These are phyloP conservation scores for Drosophila buzzatii DNA, from an alignment of 2,888 invertebrate genomes.

Conservation along the genomic window DNA sequence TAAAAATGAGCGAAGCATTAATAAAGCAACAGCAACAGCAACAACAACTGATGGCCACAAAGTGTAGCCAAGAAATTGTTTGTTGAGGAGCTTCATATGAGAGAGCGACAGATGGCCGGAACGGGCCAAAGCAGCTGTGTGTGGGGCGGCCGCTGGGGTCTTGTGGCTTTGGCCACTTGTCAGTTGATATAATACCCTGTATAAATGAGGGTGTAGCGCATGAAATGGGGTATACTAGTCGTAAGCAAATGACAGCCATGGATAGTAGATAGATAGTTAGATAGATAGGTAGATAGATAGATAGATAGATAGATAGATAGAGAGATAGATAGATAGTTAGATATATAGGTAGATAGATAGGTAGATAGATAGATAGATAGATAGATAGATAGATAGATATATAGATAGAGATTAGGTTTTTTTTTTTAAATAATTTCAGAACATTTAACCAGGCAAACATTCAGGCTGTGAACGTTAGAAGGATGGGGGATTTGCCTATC, in stretches of 20 bases:
- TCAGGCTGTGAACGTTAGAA: no score
- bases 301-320: no score
- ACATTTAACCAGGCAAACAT: no score
- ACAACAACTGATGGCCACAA: conserved; percentile 50
- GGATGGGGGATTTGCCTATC: no score
- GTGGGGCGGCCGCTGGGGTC: neutral
- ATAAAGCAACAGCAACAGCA: conserved; percentile 45
- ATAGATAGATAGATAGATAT: no score
- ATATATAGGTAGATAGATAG: no score
- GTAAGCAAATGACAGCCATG: neutral
- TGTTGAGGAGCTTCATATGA: conserved; percentile 10
- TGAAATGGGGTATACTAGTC: neutral
- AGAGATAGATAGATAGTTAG: no score
- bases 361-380: no score
- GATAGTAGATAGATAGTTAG: neutral
- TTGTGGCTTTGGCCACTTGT: conserved; percentile 35
- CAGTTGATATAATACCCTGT: conserved; percentile 21
- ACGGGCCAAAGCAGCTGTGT: neutral
- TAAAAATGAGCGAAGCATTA: conserved; percentile 58
- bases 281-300: no score
- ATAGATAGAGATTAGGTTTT: neutral
- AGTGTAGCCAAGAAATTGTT: conserved; percentile 56
- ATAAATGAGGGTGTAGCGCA: neutral
- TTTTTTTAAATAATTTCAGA: no score
- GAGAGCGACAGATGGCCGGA: neutral